Evolutionary conservation across 2,797 vertebrate genomes (phyloP).

Genomic region (Serranus cabrilla): DNA sequence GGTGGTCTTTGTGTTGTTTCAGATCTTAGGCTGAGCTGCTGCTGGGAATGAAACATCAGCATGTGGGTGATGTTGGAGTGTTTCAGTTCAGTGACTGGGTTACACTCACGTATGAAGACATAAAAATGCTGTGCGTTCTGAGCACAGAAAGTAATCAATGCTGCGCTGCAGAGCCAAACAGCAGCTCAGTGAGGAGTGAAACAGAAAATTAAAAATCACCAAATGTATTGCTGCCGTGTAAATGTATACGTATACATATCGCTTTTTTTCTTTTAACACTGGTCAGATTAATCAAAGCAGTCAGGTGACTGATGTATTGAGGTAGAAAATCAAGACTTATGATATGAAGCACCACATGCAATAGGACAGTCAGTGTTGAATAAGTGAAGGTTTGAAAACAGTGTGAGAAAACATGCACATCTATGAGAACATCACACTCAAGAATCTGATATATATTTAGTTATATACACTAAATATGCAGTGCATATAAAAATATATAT

Average conservation of each 20-base stretch:
- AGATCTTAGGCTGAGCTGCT: conserved; percentile 21
- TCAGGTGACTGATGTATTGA: background rate
- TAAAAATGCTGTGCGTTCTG: conserved; percentile 26
- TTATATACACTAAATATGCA: conserved; percentile 7
- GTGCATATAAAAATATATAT: conserved; percentile 8
- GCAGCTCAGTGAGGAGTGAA: conserved; percentile 26
- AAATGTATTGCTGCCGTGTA: conserved; percentile 2
- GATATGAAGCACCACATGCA: conserved; percentile 22
- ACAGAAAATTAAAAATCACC: conserved; percentile 22
- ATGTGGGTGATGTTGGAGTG: conserved; percentile 50
- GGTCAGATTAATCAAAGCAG: conserved; percentile 5
- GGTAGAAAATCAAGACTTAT: background rate
- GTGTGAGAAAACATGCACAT: conserved; percentile 21
- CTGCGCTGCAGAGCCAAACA: conserved; percentile 29
- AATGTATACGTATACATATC: background rate
- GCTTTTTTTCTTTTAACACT: background rate
- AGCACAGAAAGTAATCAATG: conserved; percentile 43
- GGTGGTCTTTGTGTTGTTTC: conserved; percentile 30
- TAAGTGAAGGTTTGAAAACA: background rate
- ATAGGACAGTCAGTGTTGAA: background rate
- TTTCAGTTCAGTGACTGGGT: conserved; percentile 53
- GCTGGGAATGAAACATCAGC: conserved; percentile 44
- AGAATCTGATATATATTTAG: background rate
- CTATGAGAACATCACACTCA: background rate
- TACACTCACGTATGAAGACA: conserved; percentile 47